Evolutionary conservation across 2,113 vertebrate species (phyloP).

Genomic region (Periophthalmus modestus): DNA sequence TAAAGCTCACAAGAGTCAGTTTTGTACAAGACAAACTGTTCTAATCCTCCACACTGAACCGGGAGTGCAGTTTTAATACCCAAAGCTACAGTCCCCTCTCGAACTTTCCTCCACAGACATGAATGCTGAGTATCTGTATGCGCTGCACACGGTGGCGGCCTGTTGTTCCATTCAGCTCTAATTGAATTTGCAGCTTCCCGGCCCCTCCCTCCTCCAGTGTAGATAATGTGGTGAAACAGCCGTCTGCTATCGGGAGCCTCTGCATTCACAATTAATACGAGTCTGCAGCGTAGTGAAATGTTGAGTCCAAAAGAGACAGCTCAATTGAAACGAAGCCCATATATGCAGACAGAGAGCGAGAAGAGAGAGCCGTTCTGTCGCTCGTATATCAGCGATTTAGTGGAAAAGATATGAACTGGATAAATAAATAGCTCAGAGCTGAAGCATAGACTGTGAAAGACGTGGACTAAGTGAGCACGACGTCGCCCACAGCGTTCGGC

Average conservation of each 20-base stretch:
- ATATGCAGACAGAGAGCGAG: not conserved
- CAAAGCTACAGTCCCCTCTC: not conserved
- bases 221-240: not conserved
- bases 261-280: slow-evolving; percentile 7
- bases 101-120: not conserved
- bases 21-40: too few relatives aligned
- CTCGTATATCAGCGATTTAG: not conserved
- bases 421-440: not conserved
- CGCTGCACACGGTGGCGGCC: not conserved
- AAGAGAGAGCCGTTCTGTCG: not conserved
- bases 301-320: not conserved
- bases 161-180: not conserved
- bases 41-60: not conserved
- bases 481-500: too few relatives aligned
- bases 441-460: too few relatives aligned
- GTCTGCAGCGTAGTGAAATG: not conserved
- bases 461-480: too few relatives aligned
- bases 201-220: not conserved
- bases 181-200: not conserved
- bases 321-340: not conserved
- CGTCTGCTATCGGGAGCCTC: not conserved
- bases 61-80: not conserved
- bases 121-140: not conserved
- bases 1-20: too few relatives aligned
- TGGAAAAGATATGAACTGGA: not conserved